Evolutionary conservation across 2,113 vertebrate genomes (phyloP), one percentile per base, ranked within the genome.

Genomic region (Gallinago jamesoni): DNA sequence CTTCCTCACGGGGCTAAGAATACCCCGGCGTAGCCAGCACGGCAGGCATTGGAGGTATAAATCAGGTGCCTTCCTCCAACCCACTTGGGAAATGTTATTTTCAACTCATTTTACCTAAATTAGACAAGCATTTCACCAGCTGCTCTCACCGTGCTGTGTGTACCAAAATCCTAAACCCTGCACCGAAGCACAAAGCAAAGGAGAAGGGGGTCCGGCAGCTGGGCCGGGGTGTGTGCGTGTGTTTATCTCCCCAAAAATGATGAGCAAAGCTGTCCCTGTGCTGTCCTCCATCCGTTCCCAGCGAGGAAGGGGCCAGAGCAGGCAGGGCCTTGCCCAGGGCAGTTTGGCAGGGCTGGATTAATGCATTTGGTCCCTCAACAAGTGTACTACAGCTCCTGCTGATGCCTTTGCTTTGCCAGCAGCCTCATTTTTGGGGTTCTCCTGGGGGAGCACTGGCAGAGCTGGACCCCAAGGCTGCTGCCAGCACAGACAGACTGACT

Each of bases 61-160:
- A 94, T 43, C 92, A 68, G 92, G 79, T 92, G 93, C 77, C 62
- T 70, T 68, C 84, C 88, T 77, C 45, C 94, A 68, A 13, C 45
- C 52, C 85, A 24, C 90, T 53, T 24, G 78, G 69, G 86, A 95
- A 87, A 63, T 4, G 70, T 21, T 77, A 87, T 94, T 86, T 91
- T 92, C 79, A 73, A 21, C 53, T 73, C 41, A 7, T 85, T 90
- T 91, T 28, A 75, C 93, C 91, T 69, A 87, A 92, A 86, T 67
- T 31, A 78, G 90, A 27, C 39, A 43, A 23, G 25, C 0, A 0
- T 52, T 88, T 30, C 73, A 50, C 66, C 59, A 63, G 69, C 74
- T 89, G 80, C 23, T 7, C 25, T 62, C 8, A 0, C 43, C 3
- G 1, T 18, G 50, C n/a, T 53, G 20, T 12, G 6, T 3, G 27